phyloP scores from a whole-genome alignment of 2,113 vertebrate genomes.

The Panurus biarmicus region DNA sequence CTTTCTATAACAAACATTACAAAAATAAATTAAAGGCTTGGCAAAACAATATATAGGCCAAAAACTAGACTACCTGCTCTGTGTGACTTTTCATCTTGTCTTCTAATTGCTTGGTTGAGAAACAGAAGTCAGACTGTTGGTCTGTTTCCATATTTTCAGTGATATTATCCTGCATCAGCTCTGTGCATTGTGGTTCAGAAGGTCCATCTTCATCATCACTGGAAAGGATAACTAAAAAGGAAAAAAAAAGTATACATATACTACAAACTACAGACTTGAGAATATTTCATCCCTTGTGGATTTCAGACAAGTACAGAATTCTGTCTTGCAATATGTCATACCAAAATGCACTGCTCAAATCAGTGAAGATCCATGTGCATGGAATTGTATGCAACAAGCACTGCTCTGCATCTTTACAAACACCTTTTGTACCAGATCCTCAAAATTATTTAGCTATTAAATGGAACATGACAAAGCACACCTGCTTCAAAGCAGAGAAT shows the following conservation, averaged over 20 bases:
- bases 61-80: slow-evolving; percentile 46
- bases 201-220: slow-evolving; percentile 76
- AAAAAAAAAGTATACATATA: neutral
- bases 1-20: neutral
- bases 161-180: neutral
- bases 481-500: neutral
- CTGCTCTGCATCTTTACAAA: neutral
- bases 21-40: neutral
- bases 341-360: neutral
- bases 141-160: slow-evolving; percentile 3
- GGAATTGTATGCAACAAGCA: neutral
- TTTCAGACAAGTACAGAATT: neutral
- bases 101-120: neutral
- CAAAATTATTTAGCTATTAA: neutral
- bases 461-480: neutral
- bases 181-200: slow-evolving; percentile 19
- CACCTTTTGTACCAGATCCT: neutral
- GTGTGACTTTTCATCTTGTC: neutral
- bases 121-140: neutral
- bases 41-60: neutral
- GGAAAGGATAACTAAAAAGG: slow-evolving; percentile 74
- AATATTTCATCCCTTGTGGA: neutral
- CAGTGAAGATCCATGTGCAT: fast-evolving
- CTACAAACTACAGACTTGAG: neutral
- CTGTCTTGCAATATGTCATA: neutral